Base-by-base conservation (phyloP, 2,113 vertebrate species). In the Antechinus stuartii region DNA sequence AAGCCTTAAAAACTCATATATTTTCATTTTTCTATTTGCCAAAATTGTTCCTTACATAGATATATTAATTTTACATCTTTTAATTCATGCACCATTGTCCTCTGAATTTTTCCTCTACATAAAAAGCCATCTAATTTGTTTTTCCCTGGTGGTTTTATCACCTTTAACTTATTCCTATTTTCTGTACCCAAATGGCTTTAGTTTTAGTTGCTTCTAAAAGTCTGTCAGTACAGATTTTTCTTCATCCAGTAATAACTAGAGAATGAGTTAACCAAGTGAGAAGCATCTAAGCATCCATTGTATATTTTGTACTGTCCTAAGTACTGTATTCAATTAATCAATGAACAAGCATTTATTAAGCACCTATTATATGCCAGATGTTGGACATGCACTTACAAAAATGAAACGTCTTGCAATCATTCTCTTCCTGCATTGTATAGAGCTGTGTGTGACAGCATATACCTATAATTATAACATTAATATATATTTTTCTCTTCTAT, bases 141-240 rank as follows among this genome's bases (percentile, higher is more conserved):
- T 84, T 23, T 11, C 68, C 19, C n/a, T 42, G 6, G 19, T 84
- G 35, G 35, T 84, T 84, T 84, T 84, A 84, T 42, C n/a, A 84
- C 68, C 68, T 42, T 61, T 54, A 3, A 92, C 19, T 92, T 92
- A 61, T 84, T 42, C 9, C 5, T n/a, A 26, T 16, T 57, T 23
- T n/a, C 47, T 54, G 7, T 52, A 53, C 57, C 68, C 19, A 57
- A 61, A 46, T n/a, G 27, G 23, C 3, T 7, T 76, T 46, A 90
- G 90, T 89, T 91, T 94, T 76, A 94, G 89, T 90, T 91, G 84
- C 24, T 96, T n/a, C 42, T 54, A 92, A 94, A 68, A 91, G 14
- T 26, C 24, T 54, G 24, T 25, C 11, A 35, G 19, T 94, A 61
- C 90, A 54, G 50, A 49, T 90, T 91, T 90, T 52, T 92, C 52